Percentiles rank a stretch among this genome's conserved stretches.
Conservation (phyloP, 2,888 invertebrate species). For the Amorpha juglandis region DNA sequence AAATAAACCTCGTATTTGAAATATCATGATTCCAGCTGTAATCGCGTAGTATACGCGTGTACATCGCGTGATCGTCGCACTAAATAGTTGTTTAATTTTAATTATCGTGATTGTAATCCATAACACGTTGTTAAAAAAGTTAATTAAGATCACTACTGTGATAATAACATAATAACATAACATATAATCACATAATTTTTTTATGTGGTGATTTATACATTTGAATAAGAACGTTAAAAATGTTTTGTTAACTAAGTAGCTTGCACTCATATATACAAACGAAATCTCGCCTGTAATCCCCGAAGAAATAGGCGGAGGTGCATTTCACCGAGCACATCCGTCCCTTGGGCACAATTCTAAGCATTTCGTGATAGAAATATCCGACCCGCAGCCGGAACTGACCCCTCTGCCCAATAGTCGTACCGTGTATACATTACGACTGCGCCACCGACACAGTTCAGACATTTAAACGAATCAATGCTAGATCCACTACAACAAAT, state of each 20-base stretch:
- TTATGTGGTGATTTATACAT: neutral
- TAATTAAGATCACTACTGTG: slow-evolving; percentile 1
- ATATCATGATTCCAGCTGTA: neutral
- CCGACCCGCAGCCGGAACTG: no score
- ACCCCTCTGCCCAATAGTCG: no score
- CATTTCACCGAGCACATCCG: no score
- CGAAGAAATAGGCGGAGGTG: no score
- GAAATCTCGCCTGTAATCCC: no score
- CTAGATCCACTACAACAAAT: no score
- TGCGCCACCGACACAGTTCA: no score
- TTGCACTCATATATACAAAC: no score
- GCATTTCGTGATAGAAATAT: no score
- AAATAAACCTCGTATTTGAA: neutral
- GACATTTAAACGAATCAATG: no score
- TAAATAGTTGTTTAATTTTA: slow-evolving; percentile 3
- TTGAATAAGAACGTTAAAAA: neutral
- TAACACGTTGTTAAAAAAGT: slow-evolving; percentile 4
- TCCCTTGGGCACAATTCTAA: no score
- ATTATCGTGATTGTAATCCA: slow-evolving; percentile 13
- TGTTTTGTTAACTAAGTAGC: neutral
- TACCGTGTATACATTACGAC: no score
- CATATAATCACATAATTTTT: neutral
- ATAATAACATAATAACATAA: neutral
- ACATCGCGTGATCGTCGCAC: slow-evolving; percentile 11
- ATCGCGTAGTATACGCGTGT: neutral